Evolutionary conservation across 2,113 vertebrate species (phyloP), one percentile per base, ranked within the genome.

Genomic region (Ardeotis arabs): DNA sequence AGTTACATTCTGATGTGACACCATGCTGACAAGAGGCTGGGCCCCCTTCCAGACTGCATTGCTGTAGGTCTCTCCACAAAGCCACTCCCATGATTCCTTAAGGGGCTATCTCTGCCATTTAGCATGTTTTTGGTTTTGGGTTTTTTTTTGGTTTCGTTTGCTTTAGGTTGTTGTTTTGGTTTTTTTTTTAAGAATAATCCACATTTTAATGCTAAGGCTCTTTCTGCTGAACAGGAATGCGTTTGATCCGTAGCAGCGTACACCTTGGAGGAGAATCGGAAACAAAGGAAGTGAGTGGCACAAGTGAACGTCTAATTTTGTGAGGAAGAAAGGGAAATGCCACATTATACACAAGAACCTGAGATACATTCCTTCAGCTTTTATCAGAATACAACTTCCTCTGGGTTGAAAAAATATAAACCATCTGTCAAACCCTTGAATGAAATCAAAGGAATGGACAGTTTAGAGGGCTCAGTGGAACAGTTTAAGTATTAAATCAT

Each of bases 51-150:
- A 98, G 96, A 95, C 96, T 85, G 96, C 97, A 92, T 91, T 97
- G 98, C 98, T 98, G 97, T 98, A 98, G 98, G 98, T 98, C 98
- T 95, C 89, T 92, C 90, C 95, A 97, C 95, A 95, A 97, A 97
- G 95, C 95, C 95, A 95, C 97, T 97, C 97, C 96, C 96, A 94
- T 83, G 79, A 95, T 94, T 95, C 96, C 95, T 97, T 94, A 84
- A 95, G 93, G 95, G 96, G 96, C 96, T 93, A 87, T 91, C 95
- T 91, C 93, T 95, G 94, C 93, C 74, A 88, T 86, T 95, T 77
- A 95, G 80, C 93, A 20, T 39, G 90, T 12, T 70, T 84, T 78
- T 5, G 49, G 35, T 87, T 76, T 66, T 47, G 44, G 39, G 52
- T 35, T 80, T 52, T 78, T 79, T 77, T 79, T 92, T 47, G 70